These are phyloP conservation scores for Tetranychus truncatus DNA, from an alignment of 2,888 invertebrate genomes.

Conservation along the genomic window DNA sequence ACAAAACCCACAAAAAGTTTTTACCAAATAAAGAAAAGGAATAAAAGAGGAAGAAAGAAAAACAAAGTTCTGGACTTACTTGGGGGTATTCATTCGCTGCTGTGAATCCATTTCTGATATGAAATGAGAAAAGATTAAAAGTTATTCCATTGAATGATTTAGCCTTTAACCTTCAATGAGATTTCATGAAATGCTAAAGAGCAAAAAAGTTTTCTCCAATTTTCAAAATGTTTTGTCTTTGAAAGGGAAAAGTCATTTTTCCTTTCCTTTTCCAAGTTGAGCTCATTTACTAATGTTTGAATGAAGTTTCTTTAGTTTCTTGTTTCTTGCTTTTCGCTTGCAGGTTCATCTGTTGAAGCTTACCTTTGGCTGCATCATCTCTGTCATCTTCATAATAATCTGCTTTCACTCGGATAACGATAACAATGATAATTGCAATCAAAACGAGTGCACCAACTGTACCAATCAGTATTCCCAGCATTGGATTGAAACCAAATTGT, in stretches of 20 bases:
- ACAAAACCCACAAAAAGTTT: background rate
- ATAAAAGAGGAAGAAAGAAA: background rate
- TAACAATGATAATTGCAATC: constrained; percentile 9
- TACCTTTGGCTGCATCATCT: background rate
- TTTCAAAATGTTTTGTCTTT: no score
- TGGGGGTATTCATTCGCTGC: background rate
- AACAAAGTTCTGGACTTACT: background rate
- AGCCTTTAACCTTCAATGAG: no score
- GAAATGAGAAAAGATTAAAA: background rate
- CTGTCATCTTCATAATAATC: constrained; percentile 3
- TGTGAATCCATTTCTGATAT: background rate
- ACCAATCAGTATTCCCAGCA: constrained; percentile 8
- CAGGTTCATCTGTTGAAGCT: background rate
- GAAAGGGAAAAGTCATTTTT: no score
- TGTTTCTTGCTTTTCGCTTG: background rate
- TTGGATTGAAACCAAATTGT: constrained; percentile 11
- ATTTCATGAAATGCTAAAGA: background rate
- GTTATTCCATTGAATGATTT: no score
- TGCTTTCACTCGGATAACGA: constrained; percentile 12
- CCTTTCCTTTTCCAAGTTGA: no score
- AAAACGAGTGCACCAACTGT: constrained; percentile 11
- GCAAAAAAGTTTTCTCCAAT: no score
- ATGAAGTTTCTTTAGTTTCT: no score
- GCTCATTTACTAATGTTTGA: no score
- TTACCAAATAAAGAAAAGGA: background rate